A percentile compares a stretch with the other conserved stretches of the same genome.
phyloP scores from a whole-genome alignment of 2,113 vertebrate species.

The Etheostoma spectabile region DNA sequence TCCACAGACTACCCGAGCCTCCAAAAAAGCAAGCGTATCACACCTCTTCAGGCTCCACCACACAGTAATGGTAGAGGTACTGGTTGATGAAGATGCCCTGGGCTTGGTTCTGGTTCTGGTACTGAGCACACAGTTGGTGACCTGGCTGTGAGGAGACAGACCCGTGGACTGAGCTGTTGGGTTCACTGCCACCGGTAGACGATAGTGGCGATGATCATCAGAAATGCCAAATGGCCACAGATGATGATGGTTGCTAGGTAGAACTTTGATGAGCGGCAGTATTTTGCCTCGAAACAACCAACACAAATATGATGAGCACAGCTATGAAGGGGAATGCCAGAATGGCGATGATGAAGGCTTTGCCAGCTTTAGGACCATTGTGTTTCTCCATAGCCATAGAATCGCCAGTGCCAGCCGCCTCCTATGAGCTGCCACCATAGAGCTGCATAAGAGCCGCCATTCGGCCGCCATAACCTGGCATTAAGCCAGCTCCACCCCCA shows the following conservation, averaged over 20 bases:
- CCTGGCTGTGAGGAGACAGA: conserved; percentile 87
- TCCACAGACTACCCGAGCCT: background rate
- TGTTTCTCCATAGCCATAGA: conserved; percentile 67
- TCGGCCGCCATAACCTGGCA: conserved; percentile 44
- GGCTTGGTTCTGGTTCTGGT: conserved; percentile 80
- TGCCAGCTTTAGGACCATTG: conserved; percentile 87
- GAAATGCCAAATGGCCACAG: conserved; percentile 83
- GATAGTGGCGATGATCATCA: conserved; percentile 90
- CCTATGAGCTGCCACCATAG: background rate
- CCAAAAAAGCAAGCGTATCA: conserved; percentile 17
- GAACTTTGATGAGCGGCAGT: conserved; percentile 84
- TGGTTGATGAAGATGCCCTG: conserved; percentile 89
- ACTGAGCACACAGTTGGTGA: conserved; percentile 89
- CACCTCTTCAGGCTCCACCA: conserved; percentile 94
- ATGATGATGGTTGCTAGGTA: conserved; percentile 87
- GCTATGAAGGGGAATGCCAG: conserved; percentile 88
- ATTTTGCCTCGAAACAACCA: conserved; percentile 85
- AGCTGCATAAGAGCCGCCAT: background rate
- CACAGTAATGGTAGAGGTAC: conserved; percentile 94
- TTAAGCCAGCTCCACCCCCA: conserved; percentile 64
- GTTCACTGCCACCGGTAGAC: conserved; percentile 91
- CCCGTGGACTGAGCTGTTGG: conserved; percentile 89
- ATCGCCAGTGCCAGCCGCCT: background rate
- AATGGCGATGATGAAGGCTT: conserved; percentile 91
- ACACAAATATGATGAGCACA: conserved; percentile 86